Base-by-base conservation (phyloP, 2,888 invertebrate genomes). In the Euphydryas editha region DNA sequence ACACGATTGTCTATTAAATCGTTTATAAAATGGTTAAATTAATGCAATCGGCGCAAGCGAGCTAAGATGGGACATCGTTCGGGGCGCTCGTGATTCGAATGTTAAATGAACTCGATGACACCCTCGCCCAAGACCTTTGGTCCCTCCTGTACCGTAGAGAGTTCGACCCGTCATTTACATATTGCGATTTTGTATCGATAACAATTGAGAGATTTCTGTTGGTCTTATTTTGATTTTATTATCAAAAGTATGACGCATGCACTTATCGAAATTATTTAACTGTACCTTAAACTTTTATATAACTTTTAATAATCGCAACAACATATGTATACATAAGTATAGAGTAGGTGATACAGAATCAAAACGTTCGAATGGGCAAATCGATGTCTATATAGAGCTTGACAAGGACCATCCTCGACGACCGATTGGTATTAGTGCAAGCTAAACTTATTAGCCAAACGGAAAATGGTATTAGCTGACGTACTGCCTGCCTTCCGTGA, bases 391-490 rank as follows among this genome's bases (percentile, higher is more conserved):
- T 81, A 84, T 81, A 82, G 84, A 82, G 83, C 81, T 83, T 83
- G 81, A 76, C 78, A 77, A 82, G 81, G 85, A 81, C 79, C 86
- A 80, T 84, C 81, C 86, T 83, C 84, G 82, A 82, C 86, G 82
- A 84, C 81, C 86, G 88, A 92, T 92, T 92, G 92, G 88, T 92
- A 92, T 92, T 92, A 91, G 89, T 82, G 86, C 84, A 88, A 88
- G 90, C 89, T 92, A 92, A 92, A 90, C 92, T 91, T 90, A 92
- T 92, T 92, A 92, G 86, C 84, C 85, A 86, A 90, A 89, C 89
- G 91, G 90, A 90, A 92, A 92, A 92, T 90, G 87, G 86, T 84
- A 89, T 92, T 90, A 92, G 82, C 86, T 84, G 82, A 84, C 86
- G 87, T 84, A 84, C 84, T 78, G 82, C 79, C 71, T 80, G 76